A percentile compares a stretch with the other conserved stretches of the same genome.
Evolutionary conservation across 1,140 invertebrate genomes (phyloP).

Genomic region (Glossosoma conforme): DNA sequence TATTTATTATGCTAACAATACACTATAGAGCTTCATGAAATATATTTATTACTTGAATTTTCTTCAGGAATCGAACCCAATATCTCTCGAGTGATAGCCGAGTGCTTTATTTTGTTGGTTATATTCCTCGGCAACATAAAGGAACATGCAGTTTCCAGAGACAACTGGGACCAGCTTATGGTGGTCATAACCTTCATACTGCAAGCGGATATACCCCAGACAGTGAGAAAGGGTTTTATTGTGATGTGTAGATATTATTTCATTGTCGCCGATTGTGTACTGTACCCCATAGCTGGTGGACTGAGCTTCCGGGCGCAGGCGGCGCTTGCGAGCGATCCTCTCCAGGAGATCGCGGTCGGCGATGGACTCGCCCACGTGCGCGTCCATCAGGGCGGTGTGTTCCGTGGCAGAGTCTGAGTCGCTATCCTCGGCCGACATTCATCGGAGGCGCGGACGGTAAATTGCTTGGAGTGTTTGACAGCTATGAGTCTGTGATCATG

Average conservation of each 20-base stretch:
- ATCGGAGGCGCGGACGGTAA: constrained; percentile 34
- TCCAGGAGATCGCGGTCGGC: constrained; percentile 45
- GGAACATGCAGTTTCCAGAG: neutral
- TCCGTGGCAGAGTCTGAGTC: constrained; percentile 53
- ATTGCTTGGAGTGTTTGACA: constrained; percentile 1
- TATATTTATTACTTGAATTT: no score
- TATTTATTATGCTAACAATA: no score
- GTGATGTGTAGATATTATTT: no score
- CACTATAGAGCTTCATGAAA: no score
- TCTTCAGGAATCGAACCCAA: no score
- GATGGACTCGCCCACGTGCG: constrained; percentile 59
- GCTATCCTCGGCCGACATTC: constrained; percentile 45
- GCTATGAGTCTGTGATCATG: constrained; percentile 10
- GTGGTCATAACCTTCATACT: neutral
- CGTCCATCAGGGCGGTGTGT: constrained; percentile 74
- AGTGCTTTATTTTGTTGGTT: no score
- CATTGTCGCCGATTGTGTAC: no score
- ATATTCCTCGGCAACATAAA: no score
- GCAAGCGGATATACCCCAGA: no score
- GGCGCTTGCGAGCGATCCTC: constrained; percentile 42
- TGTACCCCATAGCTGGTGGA: constrained; percentile 44
- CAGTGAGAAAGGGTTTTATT: no score
- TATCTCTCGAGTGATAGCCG: no score
- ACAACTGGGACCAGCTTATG: neutral
- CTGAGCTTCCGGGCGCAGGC: constrained; percentile 40